Conservation (phyloP, 2,888 invertebrate species). For the Drosophila maculinotata region DNA sequence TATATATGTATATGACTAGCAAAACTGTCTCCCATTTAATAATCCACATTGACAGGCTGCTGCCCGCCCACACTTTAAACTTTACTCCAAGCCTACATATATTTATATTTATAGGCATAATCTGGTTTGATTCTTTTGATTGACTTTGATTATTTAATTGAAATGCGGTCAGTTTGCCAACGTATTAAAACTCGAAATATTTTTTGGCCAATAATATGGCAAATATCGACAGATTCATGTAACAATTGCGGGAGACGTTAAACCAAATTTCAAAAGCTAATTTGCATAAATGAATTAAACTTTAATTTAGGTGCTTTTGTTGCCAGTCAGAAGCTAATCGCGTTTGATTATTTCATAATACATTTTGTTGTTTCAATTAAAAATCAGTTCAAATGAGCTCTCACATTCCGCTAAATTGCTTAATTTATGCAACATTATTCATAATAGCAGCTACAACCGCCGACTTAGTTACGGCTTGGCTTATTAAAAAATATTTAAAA, state of each 20-base stretch:
- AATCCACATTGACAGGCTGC: constrained; percentile 7
- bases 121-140: constrained; percentile 58
- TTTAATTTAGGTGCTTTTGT: constrained; percentile 3
- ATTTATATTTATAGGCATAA: constrained; percentile 32
- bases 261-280: neutral
- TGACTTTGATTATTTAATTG: constrained; percentile 68
- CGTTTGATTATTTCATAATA: constrained; percentile 36
- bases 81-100: neutral
- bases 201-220: constrained; percentile 28
- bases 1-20: neutral
- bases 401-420: constrained; percentile 37
- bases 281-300: neutral
- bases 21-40: neutral
- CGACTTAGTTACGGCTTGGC: constrained; percentile 21
- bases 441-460: constrained; percentile 16
- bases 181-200: constrained; percentile 15
- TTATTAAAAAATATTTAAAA: constrained; percentile 4
- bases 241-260: constrained; percentile 1
- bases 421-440: constrained; percentile 57
- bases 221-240: constrained; percentile 27
- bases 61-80: neutral
- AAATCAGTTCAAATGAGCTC: constrained; percentile 9
- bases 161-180: constrained; percentile 38
- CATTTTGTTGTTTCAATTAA: constrained; percentile 55
- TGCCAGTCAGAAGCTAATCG: constrained; percentile 26